Conservation (phyloP, 2,113 vertebrate species). For the Saimiri boliviensis region DNA sequence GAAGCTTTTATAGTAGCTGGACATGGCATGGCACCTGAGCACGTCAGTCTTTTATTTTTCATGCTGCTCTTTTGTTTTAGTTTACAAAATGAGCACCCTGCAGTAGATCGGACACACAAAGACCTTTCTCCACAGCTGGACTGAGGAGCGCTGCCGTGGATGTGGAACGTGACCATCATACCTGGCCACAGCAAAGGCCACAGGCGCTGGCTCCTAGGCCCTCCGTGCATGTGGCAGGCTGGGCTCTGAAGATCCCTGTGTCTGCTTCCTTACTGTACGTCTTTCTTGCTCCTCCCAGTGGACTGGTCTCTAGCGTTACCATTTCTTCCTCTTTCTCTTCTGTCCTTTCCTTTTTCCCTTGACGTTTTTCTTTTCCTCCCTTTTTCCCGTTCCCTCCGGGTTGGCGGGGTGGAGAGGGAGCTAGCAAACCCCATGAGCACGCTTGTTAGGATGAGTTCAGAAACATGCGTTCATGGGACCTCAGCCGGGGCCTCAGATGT, state of each 20-base stretch:
- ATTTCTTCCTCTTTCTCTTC: too few species aligned
- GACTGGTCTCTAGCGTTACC: background rate
- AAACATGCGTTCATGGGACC: background rate
- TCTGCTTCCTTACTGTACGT: background rate
- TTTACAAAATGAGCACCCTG: background rate
- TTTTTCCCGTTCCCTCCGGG: background rate
- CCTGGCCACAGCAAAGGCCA: accelerated
- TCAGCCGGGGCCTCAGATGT: background rate
- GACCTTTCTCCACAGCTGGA: background rate
- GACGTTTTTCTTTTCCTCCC: background rate
- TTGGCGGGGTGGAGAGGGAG: background rate
- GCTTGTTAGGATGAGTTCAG: background rate
- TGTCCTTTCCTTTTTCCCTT: background rate
- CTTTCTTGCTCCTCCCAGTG: background rate
- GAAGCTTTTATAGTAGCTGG: background rate
- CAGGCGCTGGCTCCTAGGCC: accelerated
- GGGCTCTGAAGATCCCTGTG: background rate
- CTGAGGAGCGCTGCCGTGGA: background rate
- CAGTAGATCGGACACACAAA: background rate
- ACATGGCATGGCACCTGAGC: background rate
- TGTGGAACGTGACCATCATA: background rate
- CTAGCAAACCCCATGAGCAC: too few species aligned
- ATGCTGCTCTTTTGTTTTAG: background rate
- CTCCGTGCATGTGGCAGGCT: accelerated
- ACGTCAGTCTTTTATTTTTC: background rate